A percentile compares a stretch with the other conserved stretches of the same genome.
phyloP scores from a whole-genome alignment of 2,888 invertebrate species.

The Synanthedon tipuliformis region DNA sequence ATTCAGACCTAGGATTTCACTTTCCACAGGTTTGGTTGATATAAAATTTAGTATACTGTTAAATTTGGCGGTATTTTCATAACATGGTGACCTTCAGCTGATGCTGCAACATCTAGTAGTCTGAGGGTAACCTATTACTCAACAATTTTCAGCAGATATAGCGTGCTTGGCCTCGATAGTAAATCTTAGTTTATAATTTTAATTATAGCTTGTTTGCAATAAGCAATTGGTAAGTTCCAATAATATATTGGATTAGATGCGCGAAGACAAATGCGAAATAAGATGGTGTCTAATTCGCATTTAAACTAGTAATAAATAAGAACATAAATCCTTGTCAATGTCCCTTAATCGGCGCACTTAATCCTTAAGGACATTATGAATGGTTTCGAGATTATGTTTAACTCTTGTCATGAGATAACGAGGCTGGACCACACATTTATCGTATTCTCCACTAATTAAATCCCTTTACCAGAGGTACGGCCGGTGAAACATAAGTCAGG shows the following conservation, averaged over 20 bases:
- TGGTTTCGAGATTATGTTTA: slow-evolving; percentile 40
- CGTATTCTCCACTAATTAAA: slow-evolving; percentile 49
- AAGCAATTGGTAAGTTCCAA: slow-evolving; percentile 20
- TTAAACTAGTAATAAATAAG: background rate
- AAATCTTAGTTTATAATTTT: no score
- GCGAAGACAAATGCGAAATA: background rate
- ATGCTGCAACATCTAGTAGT: no score
- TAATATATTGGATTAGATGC: background rate
- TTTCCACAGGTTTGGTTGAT: no score
- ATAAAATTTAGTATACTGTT: no score
- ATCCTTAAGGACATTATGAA: slow-evolving; percentile 38
- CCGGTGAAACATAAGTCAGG: slow-evolving; percentile 23
- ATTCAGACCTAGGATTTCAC: no score
- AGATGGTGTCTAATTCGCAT: background rate
- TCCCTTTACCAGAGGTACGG: slow-evolving; percentile 29
- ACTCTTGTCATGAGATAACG: slow-evolving; percentile 45
- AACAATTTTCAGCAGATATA: no score
- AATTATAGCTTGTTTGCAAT: slow-evolving; percentile 9
- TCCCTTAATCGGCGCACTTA: slow-evolving; percentile 31
- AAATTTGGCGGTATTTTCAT: no score
- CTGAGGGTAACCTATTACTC: no score
- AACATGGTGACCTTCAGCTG: no score
- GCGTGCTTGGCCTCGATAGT: no score
- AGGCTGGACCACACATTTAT: slow-evolving; percentile 54
- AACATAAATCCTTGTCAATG: slow-evolving; percentile 23